Evolutionary conservation across 2,113 vertebrate genomes (phyloP), one percentile per base, ranked within the genome.

Genomic region (Hiodon tergisus): DNA sequence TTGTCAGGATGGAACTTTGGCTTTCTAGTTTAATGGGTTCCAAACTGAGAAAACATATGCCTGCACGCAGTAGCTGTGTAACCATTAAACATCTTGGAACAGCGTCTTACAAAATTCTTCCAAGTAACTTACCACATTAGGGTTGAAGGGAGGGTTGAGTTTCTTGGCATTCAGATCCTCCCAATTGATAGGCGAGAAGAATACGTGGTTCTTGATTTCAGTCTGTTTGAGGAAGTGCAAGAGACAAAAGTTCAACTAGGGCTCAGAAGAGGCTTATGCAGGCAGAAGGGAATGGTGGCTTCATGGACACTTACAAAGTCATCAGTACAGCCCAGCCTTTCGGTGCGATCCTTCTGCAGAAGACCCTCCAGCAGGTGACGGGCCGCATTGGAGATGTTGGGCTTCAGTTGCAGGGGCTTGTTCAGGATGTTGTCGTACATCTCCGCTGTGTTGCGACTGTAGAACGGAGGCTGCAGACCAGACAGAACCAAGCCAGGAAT

Each of bases 401-500:
- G 96, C 86, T 99, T 99, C 69, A 99, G 85, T 86, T 97, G 96
- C 83, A 99, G 91, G 0, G 97, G 97, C 76, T 99, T 98, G 91
- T 98, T 99, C 86, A 99, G 88, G 87, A 99, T 99, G 86, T 98
- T 99, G 87, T 99, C 97, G 0, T 99, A 99, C 97, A 99, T 99
- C 89, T 99, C 97, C 0, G 97, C 97, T 0, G 97, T 99, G 89
- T 99, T 99, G 46, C 97, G 93, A 86, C 97, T 99, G 77, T 99
- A 99, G 83, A 99, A 99, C 0, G 96, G 97, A 17, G 97, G 97
- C 97, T 99, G 89, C 4, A 52, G 76, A 69, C 6, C 8, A 47
- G 79, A 85, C 0, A 3, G 13, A 71, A 67, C 73, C 52, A 2
- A 5, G 55, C 3, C 52, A 78, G 2, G 13, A n/a, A 60, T 82